phyloP scores from a whole-genome alignment of 2,113 vertebrate genomes.

The Colistium nudipinnis region DNA sequence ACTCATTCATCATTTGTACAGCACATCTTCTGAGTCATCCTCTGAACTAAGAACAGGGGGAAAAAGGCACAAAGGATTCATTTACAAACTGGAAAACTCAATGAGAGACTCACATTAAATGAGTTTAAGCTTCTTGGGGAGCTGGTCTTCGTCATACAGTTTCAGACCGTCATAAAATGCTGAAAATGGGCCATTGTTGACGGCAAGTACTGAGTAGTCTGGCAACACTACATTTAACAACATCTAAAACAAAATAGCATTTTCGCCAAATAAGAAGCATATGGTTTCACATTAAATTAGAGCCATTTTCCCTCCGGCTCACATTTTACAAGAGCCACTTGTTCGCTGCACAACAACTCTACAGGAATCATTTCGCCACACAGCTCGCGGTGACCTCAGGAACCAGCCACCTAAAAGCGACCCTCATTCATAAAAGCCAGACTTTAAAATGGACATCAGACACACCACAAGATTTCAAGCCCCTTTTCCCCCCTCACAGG shows the following conservation, averaged over 20 bases:
- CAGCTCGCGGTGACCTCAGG: constrained; percentile 54
- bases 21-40: not conserved
- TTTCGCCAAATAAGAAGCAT: constrained; percentile 81
- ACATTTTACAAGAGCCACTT: constrained; percentile 82
- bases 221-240: constrained; percentile 59
- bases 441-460: constrained; percentile 47
- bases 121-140: not conserved
- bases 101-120: constrained; percentile 15
- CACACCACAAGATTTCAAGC: constrained; percentile 18
- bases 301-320: constrained; percentile 72
- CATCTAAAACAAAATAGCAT: constrained; percentile 50
- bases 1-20: constrained; percentile 10
- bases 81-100: constrained; percentile 27
- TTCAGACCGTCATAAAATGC: constrained; percentile 40
- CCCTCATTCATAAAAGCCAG: constrained; percentile 43
- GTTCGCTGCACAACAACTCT: constrained; percentile 67
- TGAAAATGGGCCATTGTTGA: constrained; percentile 51
- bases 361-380: constrained; percentile 49
- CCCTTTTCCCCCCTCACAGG: not conserved
- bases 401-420: constrained; percentile 56
- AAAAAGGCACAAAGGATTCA: constrained; percentile 6
- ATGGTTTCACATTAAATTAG: constrained; percentile 80
- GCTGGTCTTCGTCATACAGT: constrained; percentile 9
- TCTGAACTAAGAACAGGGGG: not conserved
- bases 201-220: constrained; percentile 36